Evolutionary conservation across 2,113 vertebrate species (phyloP).

Genomic region (Malurus alboscapulatus): DNA sequence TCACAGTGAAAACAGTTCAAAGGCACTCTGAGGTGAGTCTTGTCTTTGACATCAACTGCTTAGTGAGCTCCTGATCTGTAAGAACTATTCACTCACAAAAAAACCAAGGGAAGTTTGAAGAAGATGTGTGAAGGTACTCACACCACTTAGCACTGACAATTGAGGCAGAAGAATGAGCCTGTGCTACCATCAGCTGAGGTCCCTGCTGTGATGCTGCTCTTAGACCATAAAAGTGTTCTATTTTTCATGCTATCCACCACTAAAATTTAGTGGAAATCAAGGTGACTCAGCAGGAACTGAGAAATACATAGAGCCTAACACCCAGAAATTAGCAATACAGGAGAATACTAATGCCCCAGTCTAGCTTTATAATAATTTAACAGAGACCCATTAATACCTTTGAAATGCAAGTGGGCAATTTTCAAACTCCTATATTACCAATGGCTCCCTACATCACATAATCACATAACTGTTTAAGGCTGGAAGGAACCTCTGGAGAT

Average conservation of each 20-base stretch:
- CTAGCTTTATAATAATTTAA: background rate
- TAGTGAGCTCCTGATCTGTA: background rate
- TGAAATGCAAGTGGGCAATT: background rate
- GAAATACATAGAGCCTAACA: background rate
- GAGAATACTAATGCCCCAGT: background rate
- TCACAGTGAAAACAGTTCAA: constrained; percentile 5
- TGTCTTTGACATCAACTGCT: background rate
- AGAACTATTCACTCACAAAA: background rate
- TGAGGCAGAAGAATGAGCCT: background rate
- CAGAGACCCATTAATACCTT: background rate
- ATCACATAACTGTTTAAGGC: background rate
- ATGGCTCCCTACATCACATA: background rate
- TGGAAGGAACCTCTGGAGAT: background rate
- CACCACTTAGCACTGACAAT: background rate
- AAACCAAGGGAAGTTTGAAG: background rate
- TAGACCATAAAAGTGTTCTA: background rate
- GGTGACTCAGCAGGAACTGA: background rate
- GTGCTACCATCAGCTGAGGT: background rate
- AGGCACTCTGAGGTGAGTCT: background rate
- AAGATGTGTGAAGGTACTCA: background rate
- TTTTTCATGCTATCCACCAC: background rate
- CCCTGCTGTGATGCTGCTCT: background rate
- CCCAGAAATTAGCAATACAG: background rate
- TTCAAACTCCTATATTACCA: background rate
- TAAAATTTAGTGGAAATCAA: background rate